Base-by-base conservation (phyloP, 2,888 invertebrate genomes). In the Branchinecta sandiegonensis region DNA sequence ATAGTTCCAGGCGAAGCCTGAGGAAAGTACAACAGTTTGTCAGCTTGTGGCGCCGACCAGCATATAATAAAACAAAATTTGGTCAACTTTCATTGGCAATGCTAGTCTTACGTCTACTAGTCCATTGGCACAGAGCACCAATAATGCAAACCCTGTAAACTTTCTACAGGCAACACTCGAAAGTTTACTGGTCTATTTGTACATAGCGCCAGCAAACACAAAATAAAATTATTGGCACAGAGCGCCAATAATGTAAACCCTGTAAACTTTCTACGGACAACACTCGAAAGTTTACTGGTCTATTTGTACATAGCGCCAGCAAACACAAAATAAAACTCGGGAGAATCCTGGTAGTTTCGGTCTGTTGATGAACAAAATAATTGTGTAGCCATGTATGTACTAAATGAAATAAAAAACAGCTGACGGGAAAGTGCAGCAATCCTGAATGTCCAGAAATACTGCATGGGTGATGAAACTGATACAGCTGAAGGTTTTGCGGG, bases 241-340 rank as follows among this genome's bases (percentile, higher is more conserved):
- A 48, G n/a, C 11, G 11, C n/a, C 50, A 48, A 13, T 50, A 50
- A 50, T 13, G 50, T 3, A 3, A 13, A n/a, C 3, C 13, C 13
- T 13, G 56, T 50, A 13, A 3, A 8, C 13, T 56, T 56, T 56
- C 17, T 2, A 4, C 56, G 56, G 56, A 5, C 56, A 56, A 56
- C 56, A 4, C 56, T 56, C 56, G 56, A 56, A 56, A 56, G 56
- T 56, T 56, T n/a, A 56, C 6, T 56, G 5, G 56, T 56, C 8
- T 17, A 5, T 56, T 5, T 2, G 56, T 0, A 56, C 8, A 56
- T 2, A 56, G 56, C 5, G 4, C 56, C 56, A 56, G 5, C 4
- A 56, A 56, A 56, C 56, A 56, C 56, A 56, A 6, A 56, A 56
- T 56, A 56, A 56, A 56, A 8, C n/a, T 56, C 56, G 56, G 56